phyloP scores from a whole-genome alignment of 2,888 invertebrate species.

The Griposia aprilina region DNA sequence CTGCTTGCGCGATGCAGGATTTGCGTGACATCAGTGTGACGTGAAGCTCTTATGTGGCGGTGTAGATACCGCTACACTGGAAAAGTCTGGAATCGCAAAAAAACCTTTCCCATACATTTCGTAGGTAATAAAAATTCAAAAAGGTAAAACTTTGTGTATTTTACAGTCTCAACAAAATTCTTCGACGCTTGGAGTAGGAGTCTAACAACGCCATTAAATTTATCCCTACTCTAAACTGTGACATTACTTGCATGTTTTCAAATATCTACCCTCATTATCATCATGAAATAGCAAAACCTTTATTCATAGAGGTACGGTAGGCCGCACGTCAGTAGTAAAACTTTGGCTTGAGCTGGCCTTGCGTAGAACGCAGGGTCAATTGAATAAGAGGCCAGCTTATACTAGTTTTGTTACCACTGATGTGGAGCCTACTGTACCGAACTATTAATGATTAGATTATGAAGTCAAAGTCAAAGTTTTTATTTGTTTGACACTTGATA shows the following conservation, averaged over 20 bases:
- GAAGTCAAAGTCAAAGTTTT: no score
- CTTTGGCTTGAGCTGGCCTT: no score
- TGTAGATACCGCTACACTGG: no score
- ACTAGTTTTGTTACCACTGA: not conserved
- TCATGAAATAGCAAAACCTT: conserved; percentile 7
- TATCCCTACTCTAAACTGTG: not conserved
- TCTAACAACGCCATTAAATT: not conserved
- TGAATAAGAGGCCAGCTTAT: not conserved
- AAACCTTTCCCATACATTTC: no score
- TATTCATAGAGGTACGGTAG: not conserved
- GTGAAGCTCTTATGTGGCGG: no score
- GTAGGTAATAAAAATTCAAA: no score
- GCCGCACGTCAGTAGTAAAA: no score
- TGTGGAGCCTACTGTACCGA: no score
- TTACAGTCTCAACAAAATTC: not conserved
- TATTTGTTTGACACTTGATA: not conserved
- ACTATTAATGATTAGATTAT: not conserved
- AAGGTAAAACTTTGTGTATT: not conserved
- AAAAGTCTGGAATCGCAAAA: no score
- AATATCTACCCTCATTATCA: not conserved
- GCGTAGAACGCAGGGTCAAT: no score
- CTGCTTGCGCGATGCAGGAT: no score
- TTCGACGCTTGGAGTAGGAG: not conserved
- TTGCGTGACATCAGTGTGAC: no score
- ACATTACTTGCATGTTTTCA: not conserved